Percentiles rank a stretch among this genome's conserved stretches.
Conservation (phyloP, 1,140 invertebrate species). For the Lineus longissimus region DNA sequence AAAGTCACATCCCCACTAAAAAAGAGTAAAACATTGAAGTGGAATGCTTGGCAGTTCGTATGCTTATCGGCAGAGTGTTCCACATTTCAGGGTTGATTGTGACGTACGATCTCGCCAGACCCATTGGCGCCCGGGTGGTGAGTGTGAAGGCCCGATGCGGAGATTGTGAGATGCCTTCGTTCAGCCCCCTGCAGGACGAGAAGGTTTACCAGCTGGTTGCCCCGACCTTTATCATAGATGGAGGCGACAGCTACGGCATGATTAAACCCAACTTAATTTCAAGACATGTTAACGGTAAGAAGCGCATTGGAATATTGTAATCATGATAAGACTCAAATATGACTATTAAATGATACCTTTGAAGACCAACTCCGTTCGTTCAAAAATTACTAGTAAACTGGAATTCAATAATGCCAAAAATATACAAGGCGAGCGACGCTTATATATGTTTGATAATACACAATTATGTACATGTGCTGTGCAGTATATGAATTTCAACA, state of each 20-base stretch:
- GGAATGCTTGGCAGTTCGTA: too few relatives aligned
- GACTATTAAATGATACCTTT: neutral
- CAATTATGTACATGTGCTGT: too few relatives aligned
- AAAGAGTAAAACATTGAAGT: too few relatives aligned
- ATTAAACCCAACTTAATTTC: conserved; percentile 44
- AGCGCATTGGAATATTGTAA: too few relatives aligned
- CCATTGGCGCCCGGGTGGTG: conserved; percentile 60
- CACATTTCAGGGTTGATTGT: conserved; percentile 53
- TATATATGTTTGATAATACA: too few relatives aligned
- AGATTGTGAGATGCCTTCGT: conserved; percentile 64
- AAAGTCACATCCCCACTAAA: too few relatives aligned
- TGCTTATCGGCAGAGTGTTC: too few relatives aligned
- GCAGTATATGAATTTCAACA: too few relatives aligned
- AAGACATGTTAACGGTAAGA: conserved; percentile 45
- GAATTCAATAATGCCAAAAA: too few relatives aligned
- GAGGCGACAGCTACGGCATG: conserved; percentile 64
- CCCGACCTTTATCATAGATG: conserved; percentile 62
- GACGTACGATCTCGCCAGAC: conserved; percentile 58
- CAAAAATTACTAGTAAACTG: too few relatives aligned
- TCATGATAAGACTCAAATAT: neutral
- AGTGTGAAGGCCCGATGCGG: conserved; percentile 61
- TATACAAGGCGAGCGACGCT: too few relatives aligned
- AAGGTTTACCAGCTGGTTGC: conserved; percentile 62
- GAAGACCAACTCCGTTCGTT: neutral
- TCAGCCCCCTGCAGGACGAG: conserved; percentile 52